Evolutionary conservation across 1,140 invertebrate species (phyloP).

Genomic region (Drosophila ironensis): DNA sequence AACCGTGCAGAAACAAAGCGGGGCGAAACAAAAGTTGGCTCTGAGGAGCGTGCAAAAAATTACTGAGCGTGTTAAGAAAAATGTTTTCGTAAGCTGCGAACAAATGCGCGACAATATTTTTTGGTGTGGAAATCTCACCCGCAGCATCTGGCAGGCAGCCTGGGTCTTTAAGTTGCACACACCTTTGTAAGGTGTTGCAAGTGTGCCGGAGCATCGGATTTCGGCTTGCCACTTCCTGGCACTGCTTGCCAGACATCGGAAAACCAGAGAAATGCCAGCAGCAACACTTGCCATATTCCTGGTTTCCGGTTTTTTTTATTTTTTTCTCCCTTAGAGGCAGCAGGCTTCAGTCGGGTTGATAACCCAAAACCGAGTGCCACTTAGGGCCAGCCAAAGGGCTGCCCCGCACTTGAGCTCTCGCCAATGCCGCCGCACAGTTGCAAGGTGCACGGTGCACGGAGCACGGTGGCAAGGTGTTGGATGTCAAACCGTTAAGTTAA

Average conservation of each 20-base stretch:
- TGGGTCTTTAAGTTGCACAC: conserved; percentile 24
- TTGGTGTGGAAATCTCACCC: conserved; percentile 19
- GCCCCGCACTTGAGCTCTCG: conserved; percentile 25
- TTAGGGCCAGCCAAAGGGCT: conserved; percentile 58
- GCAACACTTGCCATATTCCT: conserved; percentile 22
- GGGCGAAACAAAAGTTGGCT: conserved; percentile 60
- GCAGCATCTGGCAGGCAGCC: background rate
- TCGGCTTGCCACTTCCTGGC: conserved; percentile 9
- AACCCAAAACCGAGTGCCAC: conserved; percentile 71
- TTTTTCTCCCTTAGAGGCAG: background rate
- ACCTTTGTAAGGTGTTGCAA: conserved; percentile 1
- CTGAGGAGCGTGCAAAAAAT: conserved; percentile 69
- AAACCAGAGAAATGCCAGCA: conserved; percentile 58
- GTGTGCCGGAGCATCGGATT: background rate
- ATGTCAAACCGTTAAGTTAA: conserved; percentile 75
- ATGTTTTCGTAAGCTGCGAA: conserved; percentile 78
- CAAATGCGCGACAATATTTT: conserved; percentile 79
- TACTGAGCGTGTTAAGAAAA: conserved; percentile 75
- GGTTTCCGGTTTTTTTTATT: conserved; percentile 9
- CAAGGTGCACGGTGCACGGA: background rate
- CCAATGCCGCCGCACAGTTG: conserved; percentile 9
- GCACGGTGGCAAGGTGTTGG: conserved; percentile 40
- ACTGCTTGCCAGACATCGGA: conserved; percentile 40
- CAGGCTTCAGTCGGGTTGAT: conserved; percentile 52
- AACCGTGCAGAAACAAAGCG: conserved; percentile 13